A percentile compares a stretch with the other conserved stretches of the same genome.
phyloP scores from a whole-genome alignment of 2,113 vertebrate species.

The Globicephala melas region DNA sequence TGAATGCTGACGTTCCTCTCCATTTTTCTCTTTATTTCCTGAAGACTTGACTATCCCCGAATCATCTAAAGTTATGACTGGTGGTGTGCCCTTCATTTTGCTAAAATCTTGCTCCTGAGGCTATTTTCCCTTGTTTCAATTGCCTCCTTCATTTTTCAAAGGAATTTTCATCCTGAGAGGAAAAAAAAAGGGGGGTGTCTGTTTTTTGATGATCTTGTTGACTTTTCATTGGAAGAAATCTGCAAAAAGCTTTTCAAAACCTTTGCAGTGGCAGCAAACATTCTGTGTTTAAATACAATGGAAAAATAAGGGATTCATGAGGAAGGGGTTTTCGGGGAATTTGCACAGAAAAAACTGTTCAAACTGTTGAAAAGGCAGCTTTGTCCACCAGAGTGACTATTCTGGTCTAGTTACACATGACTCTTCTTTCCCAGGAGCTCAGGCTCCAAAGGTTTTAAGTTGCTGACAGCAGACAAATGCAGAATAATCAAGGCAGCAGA shows the following conservation, averaged over 20 bases:
- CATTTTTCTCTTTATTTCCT: slow-evolving; percentile 21
- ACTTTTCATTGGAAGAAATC: background rate
- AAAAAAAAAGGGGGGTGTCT: too few species aligned
- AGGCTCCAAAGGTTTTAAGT: background rate
- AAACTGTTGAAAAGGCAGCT: background rate
- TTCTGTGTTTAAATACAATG: background rate
- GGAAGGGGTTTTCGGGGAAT: background rate
- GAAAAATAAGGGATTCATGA: background rate
- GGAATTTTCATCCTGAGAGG: background rate
- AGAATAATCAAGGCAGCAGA: background rate
- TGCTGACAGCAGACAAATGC: background rate
- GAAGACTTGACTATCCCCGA: background rate
- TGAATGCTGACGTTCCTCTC: background rate
- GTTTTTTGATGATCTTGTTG: slow-evolving; percentile 22
- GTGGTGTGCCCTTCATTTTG: background rate
- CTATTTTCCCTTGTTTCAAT: background rate
- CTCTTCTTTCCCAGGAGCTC: background rate
- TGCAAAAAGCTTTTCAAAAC: slow-evolving; percentile 53
- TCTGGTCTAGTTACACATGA: background rate
- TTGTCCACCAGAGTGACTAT: background rate
- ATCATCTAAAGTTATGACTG: background rate
- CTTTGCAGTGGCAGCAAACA: slow-evolving; percentile 22
- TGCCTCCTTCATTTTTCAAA: background rate
- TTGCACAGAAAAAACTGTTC: background rate
- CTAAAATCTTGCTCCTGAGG: background rate